phyloP scores from a whole-genome alignment of 37 sponge, comb jelly and placozoan genomes.

The Halichondria panicea region DNA sequence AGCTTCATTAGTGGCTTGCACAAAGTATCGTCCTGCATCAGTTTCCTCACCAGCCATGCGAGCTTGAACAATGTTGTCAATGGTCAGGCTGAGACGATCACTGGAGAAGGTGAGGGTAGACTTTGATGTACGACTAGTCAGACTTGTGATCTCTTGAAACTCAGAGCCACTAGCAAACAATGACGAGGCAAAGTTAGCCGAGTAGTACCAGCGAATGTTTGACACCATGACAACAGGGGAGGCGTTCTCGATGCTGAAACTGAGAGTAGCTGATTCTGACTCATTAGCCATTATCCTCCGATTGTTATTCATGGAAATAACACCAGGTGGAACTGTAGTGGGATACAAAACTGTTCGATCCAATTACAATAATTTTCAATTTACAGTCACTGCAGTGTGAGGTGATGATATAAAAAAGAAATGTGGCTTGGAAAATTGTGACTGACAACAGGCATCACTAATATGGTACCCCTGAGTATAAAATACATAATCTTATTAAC shows the following conservation, averaged over 20 bases:
- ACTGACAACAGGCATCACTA: too few relatives aligned
- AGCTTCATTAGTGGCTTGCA: conserved; percentile 59
- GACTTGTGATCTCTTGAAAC: conserved; percentile 33
- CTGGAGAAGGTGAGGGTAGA: conserved; percentile 23
- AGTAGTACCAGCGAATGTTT: conserved; percentile 52
- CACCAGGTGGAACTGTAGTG: conserved; percentile 76
- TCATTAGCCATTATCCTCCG: conserved; percentile 22
- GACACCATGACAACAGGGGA: conserved; percentile 34
- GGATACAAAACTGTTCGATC: too few relatives aligned
- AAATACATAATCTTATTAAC: too few relatives aligned
- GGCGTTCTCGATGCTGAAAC: conserved; percentile 43
- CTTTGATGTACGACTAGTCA: conserved; percentile 17
- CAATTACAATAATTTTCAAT: too few relatives aligned
- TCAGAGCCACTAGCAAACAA: not conserved
- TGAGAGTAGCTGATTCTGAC: conserved; percentile 1
- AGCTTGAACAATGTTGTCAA: conserved; percentile 27
- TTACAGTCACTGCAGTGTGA: too few relatives aligned
- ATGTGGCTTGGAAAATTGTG: too few relatives aligned
- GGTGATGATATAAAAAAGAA: too few relatives aligned
- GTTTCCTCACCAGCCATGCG: conserved; percentile 13
- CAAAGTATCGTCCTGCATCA: conserved; percentile 67
- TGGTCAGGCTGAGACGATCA: conserved; percentile 7
- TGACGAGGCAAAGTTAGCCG: not conserved
- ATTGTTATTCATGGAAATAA: conserved; percentile 20
- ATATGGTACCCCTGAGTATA: too few relatives aligned